phyloP scores from a whole-genome alignment of 2,797 vertebrate genomes.

The Acanthurus tractus region DNA sequence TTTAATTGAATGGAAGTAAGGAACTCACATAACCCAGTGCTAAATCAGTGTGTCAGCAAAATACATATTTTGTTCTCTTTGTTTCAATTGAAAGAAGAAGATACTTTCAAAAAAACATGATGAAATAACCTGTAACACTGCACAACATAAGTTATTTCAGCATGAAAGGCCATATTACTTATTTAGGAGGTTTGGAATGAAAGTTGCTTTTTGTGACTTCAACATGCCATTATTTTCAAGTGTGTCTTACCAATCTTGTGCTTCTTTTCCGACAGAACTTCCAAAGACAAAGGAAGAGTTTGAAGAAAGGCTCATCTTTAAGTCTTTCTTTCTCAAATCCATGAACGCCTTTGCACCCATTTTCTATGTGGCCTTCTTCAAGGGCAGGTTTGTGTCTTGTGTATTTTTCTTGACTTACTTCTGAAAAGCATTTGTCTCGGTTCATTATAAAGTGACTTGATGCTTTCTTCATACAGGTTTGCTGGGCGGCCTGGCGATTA shows the following conservation, averaged over 20 bases:
- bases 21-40: too few species aligned
- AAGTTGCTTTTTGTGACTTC: not conserved
- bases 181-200: not conserved
- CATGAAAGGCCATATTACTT: not conserved
- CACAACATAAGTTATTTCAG: not conserved
- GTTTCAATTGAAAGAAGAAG: too few species aligned
- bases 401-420: not conserved
- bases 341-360: conserved; percentile 98
- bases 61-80: not conserved
- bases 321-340: conserved; percentile 97
- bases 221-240: not conserved
- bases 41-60: too few species aligned
- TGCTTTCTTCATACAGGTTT: conserved; percentile 86
- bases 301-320: conserved; percentile 95
- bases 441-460: not conserved
- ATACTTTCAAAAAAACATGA: not conserved
- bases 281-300: conserved; percentile 96
- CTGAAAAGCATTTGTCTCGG: not conserved
- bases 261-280: conserved; percentile 86
- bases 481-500: conserved; percentile 94
- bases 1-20: not conserved
- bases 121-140: not conserved
- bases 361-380: conserved; percentile 99
- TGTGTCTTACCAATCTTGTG: not conserved
- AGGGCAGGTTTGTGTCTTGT: conserved; percentile 91